Conservation (phyloP, 2,113 vertebrate species). For the Zapus hudsonius region DNA sequence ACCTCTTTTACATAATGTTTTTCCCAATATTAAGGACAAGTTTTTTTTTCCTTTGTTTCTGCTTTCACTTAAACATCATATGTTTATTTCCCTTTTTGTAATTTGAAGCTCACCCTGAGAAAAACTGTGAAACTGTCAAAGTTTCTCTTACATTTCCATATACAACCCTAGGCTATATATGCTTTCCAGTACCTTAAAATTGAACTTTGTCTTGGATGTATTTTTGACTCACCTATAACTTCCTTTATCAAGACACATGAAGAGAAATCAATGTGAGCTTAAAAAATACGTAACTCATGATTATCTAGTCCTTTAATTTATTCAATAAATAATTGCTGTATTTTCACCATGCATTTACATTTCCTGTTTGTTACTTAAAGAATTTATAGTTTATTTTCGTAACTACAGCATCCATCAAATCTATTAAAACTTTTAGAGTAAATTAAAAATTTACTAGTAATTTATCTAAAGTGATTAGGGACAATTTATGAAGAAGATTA, state of each 20-base stretch:
- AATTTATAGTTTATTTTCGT: conserved; percentile 26
- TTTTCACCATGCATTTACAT: conserved; percentile 26
- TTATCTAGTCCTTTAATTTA: conserved; percentile 38
- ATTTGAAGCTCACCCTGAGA: neutral
- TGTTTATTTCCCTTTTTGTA: neutral
- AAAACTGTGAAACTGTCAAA: neutral
- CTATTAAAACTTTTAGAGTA: neutral
- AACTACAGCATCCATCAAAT: neutral
- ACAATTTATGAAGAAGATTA: neutral
- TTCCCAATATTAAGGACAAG: neutral
- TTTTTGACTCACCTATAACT: neutral
- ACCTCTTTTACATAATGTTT: neutral
- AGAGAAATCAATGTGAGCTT: neutral
- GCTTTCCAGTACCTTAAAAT: conserved; percentile 16
- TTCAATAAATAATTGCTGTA: conserved; percentile 32
- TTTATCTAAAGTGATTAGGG: neutral
- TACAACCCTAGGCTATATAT: neutral
- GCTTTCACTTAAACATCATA: neutral
- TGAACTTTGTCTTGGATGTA: conserved; percentile 25
- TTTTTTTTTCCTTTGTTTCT: neutral
- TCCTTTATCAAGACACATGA: neutral
- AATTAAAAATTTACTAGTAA: neutral
- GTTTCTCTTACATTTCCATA: conserved; percentile 45
- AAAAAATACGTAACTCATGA: neutral
- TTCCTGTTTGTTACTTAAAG: conserved; percentile 29